Base-by-base conservation (phyloP, 1,140 invertebrate species). In the Pseudachorutes palmiensis region DNA sequence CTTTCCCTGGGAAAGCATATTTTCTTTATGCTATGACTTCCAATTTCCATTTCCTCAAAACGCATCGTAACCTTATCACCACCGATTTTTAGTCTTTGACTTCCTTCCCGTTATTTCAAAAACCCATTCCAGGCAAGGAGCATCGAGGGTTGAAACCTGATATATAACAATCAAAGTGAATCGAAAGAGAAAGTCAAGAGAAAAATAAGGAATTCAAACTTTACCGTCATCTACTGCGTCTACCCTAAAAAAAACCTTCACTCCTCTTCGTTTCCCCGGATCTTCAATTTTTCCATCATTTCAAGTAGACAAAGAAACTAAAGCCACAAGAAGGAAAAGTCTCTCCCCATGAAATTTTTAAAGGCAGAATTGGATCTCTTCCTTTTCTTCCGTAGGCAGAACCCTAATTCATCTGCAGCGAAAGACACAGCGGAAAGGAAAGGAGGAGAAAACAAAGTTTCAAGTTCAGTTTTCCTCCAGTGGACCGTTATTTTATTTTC, bases 141-240 rank as follows among this genome's bases (percentile, higher is more conserved):
- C 9, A 19, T 12, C 36, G 36, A 45, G 19, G n/a, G n/a, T n/a
- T n/a, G 36, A 45, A 45, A 45, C 36, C 9, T 45, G 19, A 45
- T 45, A 45, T 45, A 45, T 45, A 45, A 45, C 36, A 45, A 45
- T 45, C 36, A 45, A 45, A 45, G 36, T 45, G 36, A 45, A 45
- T 45, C 36, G 36, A 45, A 45, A 45, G 36, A 19, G 36, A 45
- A 45, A 45, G 19, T 45, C 19, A 9, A 12, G 36, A 19, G 36
- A 45, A 45, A 19, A 45, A 45, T 12, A 19, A 45, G 36, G 36
- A 45, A 45, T 12, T 45, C 36, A 45, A 45, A 45, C 36, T 45
- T 19, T 45, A 19, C 36, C 36, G 9, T 45, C 36, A 45, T 45
- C 36, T 45, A 9, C 36, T 19, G n/a, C n/a, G n/a, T n/a, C n/a